Evolutionary conservation across 2,888 invertebrate species (phyloP).

Genomic region (Dinocampus coccinellae): DNA sequence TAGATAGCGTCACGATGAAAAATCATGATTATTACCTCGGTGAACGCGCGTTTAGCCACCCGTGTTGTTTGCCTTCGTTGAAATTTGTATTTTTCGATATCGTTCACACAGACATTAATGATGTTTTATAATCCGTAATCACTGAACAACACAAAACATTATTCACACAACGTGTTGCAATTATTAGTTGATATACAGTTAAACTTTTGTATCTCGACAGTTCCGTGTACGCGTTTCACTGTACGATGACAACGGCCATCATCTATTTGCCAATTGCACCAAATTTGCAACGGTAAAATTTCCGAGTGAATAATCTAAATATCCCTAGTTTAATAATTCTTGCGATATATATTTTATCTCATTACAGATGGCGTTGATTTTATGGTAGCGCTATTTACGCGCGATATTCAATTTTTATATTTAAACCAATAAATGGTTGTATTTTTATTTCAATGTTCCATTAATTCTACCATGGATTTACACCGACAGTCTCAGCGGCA

Average conservation of each 20-base stretch:
- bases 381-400: not conserved
- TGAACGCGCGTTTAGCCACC: slow-evolving; percentile 62
- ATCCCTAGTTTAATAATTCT: slow-evolving; percentile 37
- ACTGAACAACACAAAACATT: slow-evolving; percentile 6
- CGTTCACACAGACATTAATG: not conserved
- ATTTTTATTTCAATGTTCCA: not conserved
- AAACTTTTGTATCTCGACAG: slow-evolving; percentile 47
- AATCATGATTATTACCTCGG: slow-evolving; percentile 65
- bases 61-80: slow-evolving; percentile 54
- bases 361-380: slow-evolving; percentile 11
- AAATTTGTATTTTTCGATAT: slow-evolving; percentile 17
- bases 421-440: not conserved
- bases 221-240: slow-evolving; percentile 65
- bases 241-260: slow-evolving; percentile 66
- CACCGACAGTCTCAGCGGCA: not conserved
- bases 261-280: slow-evolving; percentile 66
- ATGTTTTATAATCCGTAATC: not conserved
- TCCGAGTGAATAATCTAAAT: slow-evolving; percentile 39
- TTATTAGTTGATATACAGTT: slow-evolving; percentile 13
- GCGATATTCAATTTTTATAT: not conserved
- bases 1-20: slow-evolving; percentile 60
- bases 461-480: not conserved
- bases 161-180: slow-evolving; percentile 23
- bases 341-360: not conserved
- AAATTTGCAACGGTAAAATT: slow-evolving; percentile 47